phyloP scores from a whole-genome alignment of 1,140 invertebrate genomes.

The Melipona quadrifasciata region DNA sequence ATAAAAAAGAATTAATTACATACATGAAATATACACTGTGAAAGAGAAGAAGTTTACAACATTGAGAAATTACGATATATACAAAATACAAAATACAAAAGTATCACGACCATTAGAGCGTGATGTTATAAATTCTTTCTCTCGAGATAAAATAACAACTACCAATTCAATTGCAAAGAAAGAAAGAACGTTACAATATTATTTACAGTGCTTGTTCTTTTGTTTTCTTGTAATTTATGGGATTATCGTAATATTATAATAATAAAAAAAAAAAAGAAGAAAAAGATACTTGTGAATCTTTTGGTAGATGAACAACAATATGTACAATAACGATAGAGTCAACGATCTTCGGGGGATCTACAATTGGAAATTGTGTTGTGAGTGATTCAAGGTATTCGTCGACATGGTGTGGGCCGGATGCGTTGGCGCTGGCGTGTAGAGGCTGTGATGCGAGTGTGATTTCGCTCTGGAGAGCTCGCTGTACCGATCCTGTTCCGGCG shows the following conservation, averaged over 20 bases:
- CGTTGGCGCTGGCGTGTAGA: conserved; percentile 76
- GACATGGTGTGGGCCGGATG: conserved; percentile 79
- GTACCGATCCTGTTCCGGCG: conserved; percentile 82
- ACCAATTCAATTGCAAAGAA: neutral
- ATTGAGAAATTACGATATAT: conserved; percentile 24
- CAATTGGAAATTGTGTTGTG: conserved; percentile 80
- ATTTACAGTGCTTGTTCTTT: conserved; percentile 46
- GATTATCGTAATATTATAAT: neutral
- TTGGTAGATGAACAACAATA: conserved; percentile 6
- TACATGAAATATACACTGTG: conserved; percentile 10
- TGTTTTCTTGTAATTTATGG: neutral
- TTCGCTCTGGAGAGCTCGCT: conserved; percentile 80
- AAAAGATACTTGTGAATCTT: neutral
- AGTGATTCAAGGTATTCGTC: conserved; percentile 79
- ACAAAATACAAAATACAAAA: conserved; percentile 43
- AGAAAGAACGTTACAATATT: neutral
- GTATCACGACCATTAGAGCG: neutral
- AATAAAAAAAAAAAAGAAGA: neutral
- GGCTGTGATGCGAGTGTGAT: conserved; percentile 80
- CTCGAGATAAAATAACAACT: neutral
- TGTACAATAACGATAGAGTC: conserved; percentile 39
- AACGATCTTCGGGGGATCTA: conserved; percentile 44
- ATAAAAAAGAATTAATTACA: conserved; percentile 20
- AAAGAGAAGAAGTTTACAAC: neutral
- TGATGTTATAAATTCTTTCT: neutral